Conservation (phyloP, 2,113 vertebrate species). For the Xenus cinereus region DNA sequence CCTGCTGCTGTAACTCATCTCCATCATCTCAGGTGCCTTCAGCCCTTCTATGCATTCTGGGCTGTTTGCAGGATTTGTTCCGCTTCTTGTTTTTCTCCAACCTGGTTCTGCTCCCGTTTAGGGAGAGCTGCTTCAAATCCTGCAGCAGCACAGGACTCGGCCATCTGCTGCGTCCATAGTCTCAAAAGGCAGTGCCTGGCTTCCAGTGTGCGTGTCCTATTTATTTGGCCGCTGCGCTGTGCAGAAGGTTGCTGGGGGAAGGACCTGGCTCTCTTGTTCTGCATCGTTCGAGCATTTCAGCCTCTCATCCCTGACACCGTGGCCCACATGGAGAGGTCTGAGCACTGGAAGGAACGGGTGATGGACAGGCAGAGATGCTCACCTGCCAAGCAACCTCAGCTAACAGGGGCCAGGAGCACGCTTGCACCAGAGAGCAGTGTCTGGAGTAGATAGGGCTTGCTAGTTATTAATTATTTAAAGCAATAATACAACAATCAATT, state of each 20-base stretch:
- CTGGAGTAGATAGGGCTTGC: not conserved
- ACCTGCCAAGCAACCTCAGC: not conserved
- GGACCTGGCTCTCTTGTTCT: not conserved
- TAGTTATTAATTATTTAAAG: not conserved
- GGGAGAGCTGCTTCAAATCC: not conserved
- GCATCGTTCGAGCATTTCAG: not conserved
- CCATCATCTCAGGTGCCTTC: not conserved
- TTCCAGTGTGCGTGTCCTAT: not conserved
- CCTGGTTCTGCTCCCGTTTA: fast-evolving
- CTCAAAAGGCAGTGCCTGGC: not conserved
- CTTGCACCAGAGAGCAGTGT: not conserved
- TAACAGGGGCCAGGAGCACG: not conserved
- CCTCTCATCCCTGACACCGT: not conserved
- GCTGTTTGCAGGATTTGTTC: not conserved
- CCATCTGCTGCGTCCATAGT: not conserved
- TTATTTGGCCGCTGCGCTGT: not conserved
- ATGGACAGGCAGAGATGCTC: not conserved
- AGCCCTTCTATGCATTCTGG: not conserved
- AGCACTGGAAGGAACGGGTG: not conserved
- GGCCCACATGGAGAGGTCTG: not conserved
- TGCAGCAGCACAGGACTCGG: not conserved
- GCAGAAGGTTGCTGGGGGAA: not conserved
- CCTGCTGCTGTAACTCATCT: not conserved
- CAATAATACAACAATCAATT: not conserved
- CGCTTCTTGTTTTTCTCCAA: not conserved